These are phyloP conservation scores for Tenebrio molitor DNA, from an alignment of 1,140 invertebrate species.

Conservation along the genomic window DNA sequence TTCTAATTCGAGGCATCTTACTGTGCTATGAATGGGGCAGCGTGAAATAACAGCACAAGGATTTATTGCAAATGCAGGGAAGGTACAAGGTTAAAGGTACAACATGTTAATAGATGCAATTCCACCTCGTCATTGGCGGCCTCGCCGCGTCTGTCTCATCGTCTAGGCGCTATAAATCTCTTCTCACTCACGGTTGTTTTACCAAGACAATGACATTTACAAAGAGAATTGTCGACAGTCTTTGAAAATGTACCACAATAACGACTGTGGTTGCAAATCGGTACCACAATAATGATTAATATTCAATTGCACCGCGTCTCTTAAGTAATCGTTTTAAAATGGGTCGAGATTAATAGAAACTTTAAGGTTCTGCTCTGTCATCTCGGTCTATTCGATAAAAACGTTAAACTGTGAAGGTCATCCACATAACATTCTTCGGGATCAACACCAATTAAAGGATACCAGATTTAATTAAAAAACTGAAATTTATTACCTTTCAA, in stretches of 20 bases:
- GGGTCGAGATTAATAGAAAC: too few relatives aligned
- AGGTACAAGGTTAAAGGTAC: conserved; percentile 29
- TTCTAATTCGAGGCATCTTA: conserved; percentile 13
- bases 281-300: not conserved
- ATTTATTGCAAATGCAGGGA: conserved; percentile 32
- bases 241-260: conserved; percentile 21
- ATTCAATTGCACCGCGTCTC: not conserved
- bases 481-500: too few relatives aligned
- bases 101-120: conserved; percentile 38
- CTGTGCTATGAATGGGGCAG: not conserved
- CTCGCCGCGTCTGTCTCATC: conserved; percentile 35
- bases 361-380: too few relatives aligned
- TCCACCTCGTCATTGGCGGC: conserved; percentile 35
- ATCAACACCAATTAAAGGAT: too few relatives aligned
- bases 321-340: too few relatives aligned
- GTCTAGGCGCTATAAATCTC: conserved; percentile 36
- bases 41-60: conserved; percentile 9
- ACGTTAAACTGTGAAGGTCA: too few relatives aligned
- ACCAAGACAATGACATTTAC: conserved; percentile 28
- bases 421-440: too few relatives aligned
- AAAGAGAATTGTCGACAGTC: conserved; percentile 22
- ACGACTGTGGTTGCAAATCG: not conserved
- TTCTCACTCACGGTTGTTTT: conserved; percentile 22
- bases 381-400: too few relatives aligned
- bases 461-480: too few relatives aligned